Evolutionary conservation across 2,113 vertebrate species (phyloP), one percentile per base, ranked within the genome.

Genomic region (Eurystomus gularis): DNA sequence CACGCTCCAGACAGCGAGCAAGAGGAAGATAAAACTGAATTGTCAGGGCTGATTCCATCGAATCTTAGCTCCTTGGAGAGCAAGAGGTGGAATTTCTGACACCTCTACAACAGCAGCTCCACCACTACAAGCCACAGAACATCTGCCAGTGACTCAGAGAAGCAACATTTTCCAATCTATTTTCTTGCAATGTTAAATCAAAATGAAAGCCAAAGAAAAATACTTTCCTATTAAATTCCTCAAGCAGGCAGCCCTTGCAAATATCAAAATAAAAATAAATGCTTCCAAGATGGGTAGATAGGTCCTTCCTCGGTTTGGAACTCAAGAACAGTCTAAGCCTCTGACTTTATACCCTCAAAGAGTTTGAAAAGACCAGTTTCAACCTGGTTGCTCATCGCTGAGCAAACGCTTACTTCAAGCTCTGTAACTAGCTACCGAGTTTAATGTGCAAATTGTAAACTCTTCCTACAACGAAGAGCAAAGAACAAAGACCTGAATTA

Each of bases 171-270:
- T 91, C 84, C 90, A 75, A 46, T 6, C 25, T 87, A 55, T 76
- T 93, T 94, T 78, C 65, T 71, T 72, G 61, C 1, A 1, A 44
- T 4, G 37, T 51, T 86, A 54, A 86, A 86, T 31, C 31, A 69
- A 80, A 86, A 83, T 4, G 77, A 33, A 91, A 90, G 87, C 61
- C 65, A 79, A 90, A 84, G n/a, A 89, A 87, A 94, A 96, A 71
- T 29, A 84, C 39, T 46, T 75, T 91, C 51, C 69, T 85, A 64
- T 39, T 52, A 33, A 17, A 19, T 55, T 60, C 57, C 78, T 66
- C 82, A 55, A 71, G 61, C 25, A 76, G 49, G 48, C 57, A 90
- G 48, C 14, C 29, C 52, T 60, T 39, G 51, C 33, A 75, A 91
- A 21, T 25, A 69, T 6, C 55, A 83, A 28, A 48, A 48, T 14